Base-by-base conservation (phyloP, 2,113 vertebrate genomes). In the Chrysemys picta region DNA sequence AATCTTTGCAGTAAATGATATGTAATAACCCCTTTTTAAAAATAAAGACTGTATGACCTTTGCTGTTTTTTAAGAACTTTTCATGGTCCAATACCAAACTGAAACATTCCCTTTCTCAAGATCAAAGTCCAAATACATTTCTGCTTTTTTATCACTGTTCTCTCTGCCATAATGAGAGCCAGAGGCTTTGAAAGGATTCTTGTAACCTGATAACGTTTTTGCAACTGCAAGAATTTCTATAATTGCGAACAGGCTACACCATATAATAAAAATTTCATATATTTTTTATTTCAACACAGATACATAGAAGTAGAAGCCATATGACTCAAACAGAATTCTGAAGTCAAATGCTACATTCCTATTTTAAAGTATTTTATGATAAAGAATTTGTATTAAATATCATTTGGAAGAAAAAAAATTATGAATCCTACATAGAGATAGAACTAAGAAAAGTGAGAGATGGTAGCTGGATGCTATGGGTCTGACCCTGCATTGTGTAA, bases 1-100 rank as follows among this genome's bases (percentile, higher is more conserved):
- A 97, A 98, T 97, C 97, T 98, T 97, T 96, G 90, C 89, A 69
- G 87, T 91, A 94, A 97, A 98, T 97, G 93, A 96, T 91, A 97
- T 86, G 79, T 94, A 97, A 97, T 97, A 89, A 85, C 42, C 11
- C 47, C 62, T 91, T 97, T 91, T 97, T 94, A 96, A 97, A 96
- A 96, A 47, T 35, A 81, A 98, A 94, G 79, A 10, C 92, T 81
- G 76, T 87, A 62, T 72, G 95, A 97, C 93, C 96, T 97, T 93
- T 95, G 56, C 50, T 96, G 50, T 35, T 95, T 95, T 94, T 89
- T 94, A 90, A 95, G 90, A 96, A 95, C 65, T 86, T 97, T 95
- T 94, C 93, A 85, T 52, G 76, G 80, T 88, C 90, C 94, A 90
- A 91, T 89, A 94, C 29, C 21, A 98, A 96, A 98, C 93, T 88